Conservation (phyloP, 53 echinoderm and acorn worm species). For the Zoroaster sp. region DNA sequence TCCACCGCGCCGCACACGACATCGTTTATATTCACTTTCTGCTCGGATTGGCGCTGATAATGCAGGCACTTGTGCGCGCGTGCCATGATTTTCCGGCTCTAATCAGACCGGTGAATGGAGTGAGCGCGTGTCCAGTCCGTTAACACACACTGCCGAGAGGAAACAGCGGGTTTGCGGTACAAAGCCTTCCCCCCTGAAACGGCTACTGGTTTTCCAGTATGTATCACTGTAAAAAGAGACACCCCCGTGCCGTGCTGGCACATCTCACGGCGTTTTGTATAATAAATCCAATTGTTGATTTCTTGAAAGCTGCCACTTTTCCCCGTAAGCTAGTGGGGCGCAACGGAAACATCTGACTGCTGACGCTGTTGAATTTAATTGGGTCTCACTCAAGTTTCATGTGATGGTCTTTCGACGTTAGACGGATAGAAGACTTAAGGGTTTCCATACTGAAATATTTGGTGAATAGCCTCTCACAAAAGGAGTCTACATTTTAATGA, state of each 20-base stretch:
- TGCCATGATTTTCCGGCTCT: slow-evolving; percentile 24
- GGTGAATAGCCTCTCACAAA: neutral
- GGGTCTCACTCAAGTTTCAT: slow-evolving; percentile 27
- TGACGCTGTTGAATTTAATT: slow-evolving; percentile 41
- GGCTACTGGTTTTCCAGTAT: slow-evolving; percentile 9
- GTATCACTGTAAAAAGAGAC: slow-evolving; percentile 23
- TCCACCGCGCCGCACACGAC: slow-evolving; percentile 25
- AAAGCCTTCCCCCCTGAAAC: slow-evolving; percentile 15
- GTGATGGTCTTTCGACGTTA: neutral
- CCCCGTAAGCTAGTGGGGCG: neutral
- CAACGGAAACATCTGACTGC: slow-evolving; percentile 50
- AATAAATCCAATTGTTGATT: slow-evolving; percentile 39
- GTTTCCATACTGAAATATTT: neutral
- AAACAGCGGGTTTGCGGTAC: neutral
- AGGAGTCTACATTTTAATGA: neutral
- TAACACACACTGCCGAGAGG: slow-evolving; percentile 26
- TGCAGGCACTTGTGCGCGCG: slow-evolving; percentile 9
- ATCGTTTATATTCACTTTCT: slow-evolving; percentile 10
- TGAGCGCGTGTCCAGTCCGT: neutral
- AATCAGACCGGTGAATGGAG: slow-evolving; percentile 19
- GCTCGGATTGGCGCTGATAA: slow-evolving; percentile 9
- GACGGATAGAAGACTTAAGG: neutral
- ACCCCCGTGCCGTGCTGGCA: neutral
- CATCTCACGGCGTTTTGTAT: neutral
- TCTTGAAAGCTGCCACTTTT: neutral